Evolutionary conservation across 2,888 invertebrate species (phyloP).

Genomic region (Drosophila nigritarsus): DNA sequence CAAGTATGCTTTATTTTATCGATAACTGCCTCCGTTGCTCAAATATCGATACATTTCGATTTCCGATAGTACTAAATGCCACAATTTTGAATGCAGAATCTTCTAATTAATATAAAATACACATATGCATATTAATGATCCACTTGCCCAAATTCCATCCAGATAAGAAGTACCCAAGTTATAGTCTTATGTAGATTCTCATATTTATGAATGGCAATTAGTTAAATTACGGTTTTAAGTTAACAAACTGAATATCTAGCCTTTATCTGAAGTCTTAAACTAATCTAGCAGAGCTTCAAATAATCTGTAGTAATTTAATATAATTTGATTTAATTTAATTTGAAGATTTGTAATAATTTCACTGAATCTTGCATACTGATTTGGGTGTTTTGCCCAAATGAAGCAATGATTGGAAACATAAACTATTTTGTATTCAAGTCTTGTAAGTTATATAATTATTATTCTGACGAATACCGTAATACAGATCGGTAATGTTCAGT

Average conservation of each 20-base stretch:
- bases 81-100: no score
- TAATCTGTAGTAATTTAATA: neutral
- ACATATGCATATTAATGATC: no score
- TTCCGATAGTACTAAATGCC: no score
- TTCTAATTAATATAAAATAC: no score
- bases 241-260: neutral
- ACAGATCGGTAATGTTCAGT: constrained; percentile 6
- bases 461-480: neutral
- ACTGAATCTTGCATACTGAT: neutral
- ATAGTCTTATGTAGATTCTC: no score
- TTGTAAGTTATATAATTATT: neutral
- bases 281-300: neutral
- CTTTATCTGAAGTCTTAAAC: neutral
- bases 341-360: neutral
- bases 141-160: no score
- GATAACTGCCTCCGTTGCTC: no score
- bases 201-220: no score
- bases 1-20: no score
- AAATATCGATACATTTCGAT: no score
- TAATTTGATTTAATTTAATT: neutral
- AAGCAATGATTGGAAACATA: neutral
- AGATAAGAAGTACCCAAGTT: no score
- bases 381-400: neutral
- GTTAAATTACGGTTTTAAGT: neutral
- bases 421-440: neutral